A percentile compares a stretch with the other conserved stretches of the same genome.
These are phyloP conservation scores for Anoplolepis gracilipes DNA, from an alignment of 1,140 invertebrate genomes.

Conservation along the genomic window DNA sequence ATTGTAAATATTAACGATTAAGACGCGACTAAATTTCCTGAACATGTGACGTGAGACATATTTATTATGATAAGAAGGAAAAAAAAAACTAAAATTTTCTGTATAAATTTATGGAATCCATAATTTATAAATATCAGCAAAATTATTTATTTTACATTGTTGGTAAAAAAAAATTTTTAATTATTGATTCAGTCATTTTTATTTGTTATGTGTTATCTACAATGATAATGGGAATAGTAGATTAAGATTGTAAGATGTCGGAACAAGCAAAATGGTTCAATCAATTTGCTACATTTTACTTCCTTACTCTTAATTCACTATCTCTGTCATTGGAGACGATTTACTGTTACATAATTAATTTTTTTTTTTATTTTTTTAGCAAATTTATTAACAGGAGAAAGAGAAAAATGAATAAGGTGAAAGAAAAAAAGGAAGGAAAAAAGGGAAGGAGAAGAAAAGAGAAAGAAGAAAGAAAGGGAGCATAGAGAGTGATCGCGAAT, in stretches of 20 bases:
- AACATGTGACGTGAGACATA: constrained; percentile 4
- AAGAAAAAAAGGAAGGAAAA: too few species aligned
- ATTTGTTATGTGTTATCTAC: too few species aligned
- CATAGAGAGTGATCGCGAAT: not conserved
- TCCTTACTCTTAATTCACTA: too few species aligned
- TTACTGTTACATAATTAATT: too few species aligned
- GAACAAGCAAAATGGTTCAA: too few species aligned
- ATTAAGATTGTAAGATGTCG: too few species aligned
- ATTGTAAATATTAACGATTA: constrained; percentile 3
- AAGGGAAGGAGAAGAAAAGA: not conserved
- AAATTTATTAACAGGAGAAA: not conserved
- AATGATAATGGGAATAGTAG: too few species aligned
- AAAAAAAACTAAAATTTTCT: not conserved
- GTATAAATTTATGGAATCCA: not conserved
- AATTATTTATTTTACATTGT: constrained; percentile 27
- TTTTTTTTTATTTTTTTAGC: too few species aligned
- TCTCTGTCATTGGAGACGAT: too few species aligned
- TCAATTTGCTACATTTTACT: too few species aligned
- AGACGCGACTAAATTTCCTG: constrained; percentile 21
- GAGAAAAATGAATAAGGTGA: too few species aligned
- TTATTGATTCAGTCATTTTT: not conserved
- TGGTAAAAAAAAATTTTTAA: not conserved
- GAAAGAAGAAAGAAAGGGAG: not conserved
- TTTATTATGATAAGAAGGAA: not conserved
- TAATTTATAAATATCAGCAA: not conserved